A percentile compares a stretch with the other conserved stretches of the same genome.
Conservation (phyloP, 2,113 vertebrate genomes). For the Nettapus auritus region DNA sequence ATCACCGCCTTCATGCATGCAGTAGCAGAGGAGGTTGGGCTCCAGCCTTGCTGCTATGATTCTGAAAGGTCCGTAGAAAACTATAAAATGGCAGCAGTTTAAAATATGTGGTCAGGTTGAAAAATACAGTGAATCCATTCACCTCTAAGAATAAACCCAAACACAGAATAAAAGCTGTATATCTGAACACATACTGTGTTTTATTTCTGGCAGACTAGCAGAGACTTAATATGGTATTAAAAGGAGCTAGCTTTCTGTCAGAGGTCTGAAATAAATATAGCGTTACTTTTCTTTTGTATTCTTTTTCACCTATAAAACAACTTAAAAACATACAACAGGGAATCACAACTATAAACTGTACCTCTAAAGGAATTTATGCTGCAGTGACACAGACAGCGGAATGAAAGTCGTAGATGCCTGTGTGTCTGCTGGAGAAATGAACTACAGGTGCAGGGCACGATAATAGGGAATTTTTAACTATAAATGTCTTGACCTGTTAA, state of each 20-base stretch:
- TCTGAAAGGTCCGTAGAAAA: neutral
- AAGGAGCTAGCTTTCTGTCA: slow-evolving; percentile 19
- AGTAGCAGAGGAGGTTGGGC: neutral
- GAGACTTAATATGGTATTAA: slow-evolving; percentile 32
- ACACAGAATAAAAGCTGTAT: slow-evolving; percentile 37
- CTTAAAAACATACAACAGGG: no score
- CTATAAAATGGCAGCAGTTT: neutral
- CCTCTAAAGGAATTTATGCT: neutral
- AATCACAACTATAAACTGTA: no score
- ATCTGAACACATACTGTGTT: slow-evolving; percentile 37
- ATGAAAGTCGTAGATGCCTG: neutral
- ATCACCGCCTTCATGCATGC: neutral
- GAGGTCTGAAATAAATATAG: slow-evolving; percentile 24
- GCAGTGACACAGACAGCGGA: neutral
- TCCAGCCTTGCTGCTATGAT: neutral
- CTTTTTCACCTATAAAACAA: neutral
- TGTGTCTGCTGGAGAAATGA: neutral
- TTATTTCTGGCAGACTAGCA: slow-evolving; percentile 28
- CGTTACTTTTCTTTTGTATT: neutral
- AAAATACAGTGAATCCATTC: slow-evolving; percentile 5
- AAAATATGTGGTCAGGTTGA: slow-evolving; percentile 5
- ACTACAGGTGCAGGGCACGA: neutral
- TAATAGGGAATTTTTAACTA: neutral
- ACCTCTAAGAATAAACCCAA: slow-evolving; percentile 44
- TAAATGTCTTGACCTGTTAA: neutral